A percentile compares a stretch with the other conserved stretches of the same genome.
Evolutionary conservation across 1,140 invertebrate species (phyloP).

Genomic region (Macrobrachium rosenbergii): DNA sequence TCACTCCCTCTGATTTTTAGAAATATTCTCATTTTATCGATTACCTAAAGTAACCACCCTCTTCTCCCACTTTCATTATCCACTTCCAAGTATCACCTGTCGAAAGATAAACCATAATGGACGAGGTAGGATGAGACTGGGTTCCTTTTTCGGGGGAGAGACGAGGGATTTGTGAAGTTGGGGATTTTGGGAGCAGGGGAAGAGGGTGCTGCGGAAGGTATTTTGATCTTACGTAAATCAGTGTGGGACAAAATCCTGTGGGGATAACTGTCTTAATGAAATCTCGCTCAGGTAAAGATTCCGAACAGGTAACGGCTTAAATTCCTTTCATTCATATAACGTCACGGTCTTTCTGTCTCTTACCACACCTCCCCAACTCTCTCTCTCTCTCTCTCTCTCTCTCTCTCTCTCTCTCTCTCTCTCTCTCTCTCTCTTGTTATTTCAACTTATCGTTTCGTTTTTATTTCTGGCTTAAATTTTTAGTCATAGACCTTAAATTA

Average conservation of each 20-base stretch:
- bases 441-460: neutral
- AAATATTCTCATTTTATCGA: no score
- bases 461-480: neutral
- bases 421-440: neutral
- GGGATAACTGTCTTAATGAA: constrained; percentile 43
- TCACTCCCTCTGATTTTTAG: no score
- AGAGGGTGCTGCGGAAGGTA: neutral
- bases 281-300: neutral
- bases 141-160: neutral
- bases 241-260: constrained; percentile 20
- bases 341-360: neutral
- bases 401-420: neutral
- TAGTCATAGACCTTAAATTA: neutral
- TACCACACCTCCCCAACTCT: neutral
- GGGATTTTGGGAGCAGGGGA: neutral
- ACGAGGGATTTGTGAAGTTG: neutral
- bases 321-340: constrained; percentile 46
- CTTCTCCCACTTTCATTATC: no score
- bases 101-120: no score
- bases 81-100: no score
- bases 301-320: constrained; percentile 53
- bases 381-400: neutral
- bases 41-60: no score
- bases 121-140: neutral
- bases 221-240: constrained; percentile 28